Conservation (phyloP, 2,797 vertebrate species). For the Acanthurus tractus region DNA sequence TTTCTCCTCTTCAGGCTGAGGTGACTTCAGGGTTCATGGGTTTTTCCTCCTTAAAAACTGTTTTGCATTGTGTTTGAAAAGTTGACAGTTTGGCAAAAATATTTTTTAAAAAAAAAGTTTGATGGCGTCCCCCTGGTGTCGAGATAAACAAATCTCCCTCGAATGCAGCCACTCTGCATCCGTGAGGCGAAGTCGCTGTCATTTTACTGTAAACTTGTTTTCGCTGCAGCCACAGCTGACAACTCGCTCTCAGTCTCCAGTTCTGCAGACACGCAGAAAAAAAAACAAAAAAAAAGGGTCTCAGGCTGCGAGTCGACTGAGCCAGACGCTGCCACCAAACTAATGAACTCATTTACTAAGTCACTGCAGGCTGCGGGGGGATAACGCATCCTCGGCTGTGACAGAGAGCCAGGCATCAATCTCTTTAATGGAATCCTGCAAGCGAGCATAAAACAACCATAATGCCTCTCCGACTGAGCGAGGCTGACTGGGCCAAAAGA, state of each 20-base stretch:
- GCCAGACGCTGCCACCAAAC: constrained; percentile 63
- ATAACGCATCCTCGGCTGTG: constrained; percentile 77
- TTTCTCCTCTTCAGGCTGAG: constrained; percentile 49
- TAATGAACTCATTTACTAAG: constrained; percentile 87
- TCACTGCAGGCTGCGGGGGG: constrained; percentile 74
- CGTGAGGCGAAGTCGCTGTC: constrained; percentile 41
- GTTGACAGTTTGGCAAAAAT: constrained; percentile 32
- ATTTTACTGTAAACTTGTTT: constrained; percentile 42
- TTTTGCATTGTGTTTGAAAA: constrained; percentile 50
- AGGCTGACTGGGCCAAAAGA: constrained; percentile 59
- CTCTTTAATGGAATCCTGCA: constrained; percentile 86
- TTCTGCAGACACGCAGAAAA: constrained; percentile 40
- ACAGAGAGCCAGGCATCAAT: constrained; percentile 83
- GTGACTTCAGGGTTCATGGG: constrained; percentile 45
- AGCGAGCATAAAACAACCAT: constrained; percentile 78
- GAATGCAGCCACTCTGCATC: constrained; percentile 17
- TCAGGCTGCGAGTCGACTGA: constrained; percentile 53
- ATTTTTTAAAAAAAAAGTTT: constrained; percentile 11
- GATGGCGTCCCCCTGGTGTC: constrained; percentile 11
- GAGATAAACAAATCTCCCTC: constrained; percentile 11
- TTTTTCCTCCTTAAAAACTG: constrained; percentile 30
- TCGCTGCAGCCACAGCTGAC: constrained; percentile 48
- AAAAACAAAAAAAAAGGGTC: too few relatives aligned
- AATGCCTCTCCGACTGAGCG: constrained; percentile 72
- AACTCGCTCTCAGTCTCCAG: constrained; percentile 14